Conservation (phyloP, 2,797 vertebrate species). For the Tapirus indicus region DNA sequence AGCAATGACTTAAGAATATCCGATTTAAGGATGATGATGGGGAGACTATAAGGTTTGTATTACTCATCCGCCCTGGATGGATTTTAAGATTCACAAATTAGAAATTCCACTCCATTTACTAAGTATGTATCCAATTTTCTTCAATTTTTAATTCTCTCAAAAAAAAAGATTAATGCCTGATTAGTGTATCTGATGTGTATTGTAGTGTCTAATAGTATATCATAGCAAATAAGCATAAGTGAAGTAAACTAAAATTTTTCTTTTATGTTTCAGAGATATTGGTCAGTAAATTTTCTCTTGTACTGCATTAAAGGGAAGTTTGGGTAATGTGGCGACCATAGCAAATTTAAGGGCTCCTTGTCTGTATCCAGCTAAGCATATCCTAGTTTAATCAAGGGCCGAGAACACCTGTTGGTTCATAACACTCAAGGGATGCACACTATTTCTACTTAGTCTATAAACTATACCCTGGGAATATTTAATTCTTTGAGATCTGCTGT, state of each 20-base stretch:
- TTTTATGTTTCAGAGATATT: not conserved
- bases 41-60: not conserved
- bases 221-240: not conserved
- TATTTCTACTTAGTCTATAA: not conserved
- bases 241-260: slow-evolving; percentile 1
- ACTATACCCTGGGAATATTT: not conserved
- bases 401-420: not conserved
- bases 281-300: not conserved
- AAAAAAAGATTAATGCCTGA: not conserved
- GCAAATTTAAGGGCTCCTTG: not conserved
- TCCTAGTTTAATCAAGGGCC: not conserved
- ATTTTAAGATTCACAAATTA: slow-evolving; percentile 2
- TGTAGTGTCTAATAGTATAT: not conserved
- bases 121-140: slow-evolving; percentile 27
- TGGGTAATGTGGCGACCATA: not conserved
- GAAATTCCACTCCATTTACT: not conserved
- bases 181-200: not conserved
- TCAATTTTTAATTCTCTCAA: slow-evolving; percentile 36
- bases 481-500: not conserved
- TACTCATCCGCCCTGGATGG: not conserved
- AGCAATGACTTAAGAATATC: not conserved
- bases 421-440: not conserved
- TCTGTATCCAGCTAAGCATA: not conserved
- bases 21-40: not conserved
- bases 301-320: not conserved